Evolutionary conservation across 2,113 vertebrate genomes (phyloP).

Genomic region (Bujurquina vittata): DNA sequence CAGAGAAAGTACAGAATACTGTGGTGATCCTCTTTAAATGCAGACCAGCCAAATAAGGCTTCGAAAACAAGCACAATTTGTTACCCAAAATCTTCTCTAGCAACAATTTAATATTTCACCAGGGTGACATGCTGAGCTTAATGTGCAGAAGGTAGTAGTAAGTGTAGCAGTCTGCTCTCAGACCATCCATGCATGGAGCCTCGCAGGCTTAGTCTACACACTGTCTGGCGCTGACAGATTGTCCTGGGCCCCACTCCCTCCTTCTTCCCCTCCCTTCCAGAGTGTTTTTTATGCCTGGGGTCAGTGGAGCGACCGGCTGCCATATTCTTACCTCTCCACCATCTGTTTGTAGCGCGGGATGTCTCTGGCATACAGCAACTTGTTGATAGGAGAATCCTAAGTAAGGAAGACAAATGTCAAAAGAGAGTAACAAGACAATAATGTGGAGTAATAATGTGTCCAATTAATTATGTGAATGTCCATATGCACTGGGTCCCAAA

Average conservation of each 20-base stretch:
- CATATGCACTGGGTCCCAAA: background rate
- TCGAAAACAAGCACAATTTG: background rate
- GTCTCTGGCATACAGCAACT: constrained; percentile 82
- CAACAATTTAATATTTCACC: constrained; percentile 14
- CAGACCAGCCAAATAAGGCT: background rate
- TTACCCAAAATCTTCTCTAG: background rate
- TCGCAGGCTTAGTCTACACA: constrained; percentile 52
- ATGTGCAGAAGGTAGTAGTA: constrained; percentile 47
- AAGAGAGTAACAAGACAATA: background rate
- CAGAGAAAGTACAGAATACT: background rate
- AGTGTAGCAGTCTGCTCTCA: constrained; percentile 59
- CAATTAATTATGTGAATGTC: background rate
- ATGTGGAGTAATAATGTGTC: background rate
- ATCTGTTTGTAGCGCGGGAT: constrained; percentile 85
- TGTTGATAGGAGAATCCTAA: constrained; percentile 84
- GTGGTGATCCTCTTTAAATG: background rate
- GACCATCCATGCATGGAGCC: constrained; percentile 64
- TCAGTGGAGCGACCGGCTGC: constrained; percentile 48
- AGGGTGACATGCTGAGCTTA: constrained; percentile 24
- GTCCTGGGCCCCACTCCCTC: constrained; percentile 21
- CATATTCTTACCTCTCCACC: constrained; percentile 81
- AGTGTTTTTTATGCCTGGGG: constrained; percentile 44
- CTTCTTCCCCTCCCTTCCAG: background rate
- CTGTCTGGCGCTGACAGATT: constrained; percentile 68
- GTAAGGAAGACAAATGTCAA: constrained; percentile 25